Base-by-base conservation (phyloP, 2,113 vertebrate genomes). In the Xyrauchen texanus region DNA sequence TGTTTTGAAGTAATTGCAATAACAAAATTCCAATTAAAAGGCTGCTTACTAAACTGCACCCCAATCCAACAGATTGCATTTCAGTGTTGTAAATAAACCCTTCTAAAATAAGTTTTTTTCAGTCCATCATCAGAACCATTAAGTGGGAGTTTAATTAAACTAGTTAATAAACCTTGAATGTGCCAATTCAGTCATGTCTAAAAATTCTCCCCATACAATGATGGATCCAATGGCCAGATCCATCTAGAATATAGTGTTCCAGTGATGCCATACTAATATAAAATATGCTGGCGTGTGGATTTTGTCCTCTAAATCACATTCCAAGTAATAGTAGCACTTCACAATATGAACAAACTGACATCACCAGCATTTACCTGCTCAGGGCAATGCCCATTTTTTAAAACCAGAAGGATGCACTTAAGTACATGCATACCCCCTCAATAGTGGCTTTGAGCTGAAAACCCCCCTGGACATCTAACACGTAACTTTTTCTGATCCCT, bases 401-500 rank as follows among this genome's bases (percentile, higher is more conserved):
- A 58, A 60, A 34, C 21, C 12, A 10, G 15, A 16, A 62, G 11
- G 9, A 12, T 5, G 58, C 11, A 45, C 7, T 68, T 34, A 34
- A 52, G 21, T 49, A 61, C 46, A 81, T 68, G 72, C 70, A 3
- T 9, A 1, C 16, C 13, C 44, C 4, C 46, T 15, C 46, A 10
- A 51, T 68, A 71, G 58, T 44, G 58, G 57, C 77, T 70, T 55
- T 58, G 63, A 58, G 53, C 58, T 10, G 44, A 6, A 73, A 57
- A 63, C 12, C 34, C 47, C 11, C 42, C 7, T n/a, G 44, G n/a
- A 44, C 12, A 12, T 58, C 63, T 10, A 45, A 49, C 76, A 69
- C 55, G 60, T 81, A 64, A 77, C 86, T 81, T 79, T 77, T 68
- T n/a, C 65, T 83, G 77, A 86, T 90, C 90, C 91, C 92, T 93